These are phyloP conservation scores for Crocuta crocuta DNA, from an alignment of 2,113 vertebrate genomes.

Conservation along the genomic window DNA sequence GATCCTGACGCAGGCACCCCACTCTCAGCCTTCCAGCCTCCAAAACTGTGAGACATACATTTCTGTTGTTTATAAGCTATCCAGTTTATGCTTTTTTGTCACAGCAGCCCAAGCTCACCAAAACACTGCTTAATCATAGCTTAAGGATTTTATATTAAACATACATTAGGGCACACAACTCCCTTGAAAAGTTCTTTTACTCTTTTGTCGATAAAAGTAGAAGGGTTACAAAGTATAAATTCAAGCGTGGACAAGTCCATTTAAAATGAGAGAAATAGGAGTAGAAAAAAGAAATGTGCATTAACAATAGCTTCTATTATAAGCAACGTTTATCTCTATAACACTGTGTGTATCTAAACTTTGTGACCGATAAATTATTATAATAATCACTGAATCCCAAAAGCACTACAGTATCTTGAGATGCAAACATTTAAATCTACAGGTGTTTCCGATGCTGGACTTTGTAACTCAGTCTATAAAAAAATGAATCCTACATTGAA, in stretches of 20 bases:
- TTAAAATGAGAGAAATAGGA: neutral
- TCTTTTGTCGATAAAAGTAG: neutral
- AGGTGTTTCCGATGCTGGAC: neutral
- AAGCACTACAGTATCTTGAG: neutral
- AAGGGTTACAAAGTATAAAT: neutral
- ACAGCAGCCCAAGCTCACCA: neutral
- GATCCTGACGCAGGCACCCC: neutral
- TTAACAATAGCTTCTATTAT: neutral
- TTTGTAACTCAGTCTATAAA: neutral
- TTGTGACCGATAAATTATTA: neutral
- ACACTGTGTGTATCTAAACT: neutral
- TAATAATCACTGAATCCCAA: neutral
- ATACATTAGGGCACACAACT: neutral
- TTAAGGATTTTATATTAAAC: neutral
- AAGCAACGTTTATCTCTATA: neutral
- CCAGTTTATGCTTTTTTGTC: neutral
- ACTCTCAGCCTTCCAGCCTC: neutral
- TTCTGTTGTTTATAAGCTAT: neutral
- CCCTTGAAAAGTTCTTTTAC: neutral
- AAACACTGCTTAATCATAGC: neutral
- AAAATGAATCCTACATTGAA: neutral
- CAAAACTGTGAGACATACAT: neutral
- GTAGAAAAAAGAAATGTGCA: neutral
- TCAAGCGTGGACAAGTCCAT: neutral
- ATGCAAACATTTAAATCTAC: constrained; percentile 7